Evolutionary conservation across 2,113 vertebrate species (phyloP).

Genomic region (Sturnira hondurensis): DNA sequence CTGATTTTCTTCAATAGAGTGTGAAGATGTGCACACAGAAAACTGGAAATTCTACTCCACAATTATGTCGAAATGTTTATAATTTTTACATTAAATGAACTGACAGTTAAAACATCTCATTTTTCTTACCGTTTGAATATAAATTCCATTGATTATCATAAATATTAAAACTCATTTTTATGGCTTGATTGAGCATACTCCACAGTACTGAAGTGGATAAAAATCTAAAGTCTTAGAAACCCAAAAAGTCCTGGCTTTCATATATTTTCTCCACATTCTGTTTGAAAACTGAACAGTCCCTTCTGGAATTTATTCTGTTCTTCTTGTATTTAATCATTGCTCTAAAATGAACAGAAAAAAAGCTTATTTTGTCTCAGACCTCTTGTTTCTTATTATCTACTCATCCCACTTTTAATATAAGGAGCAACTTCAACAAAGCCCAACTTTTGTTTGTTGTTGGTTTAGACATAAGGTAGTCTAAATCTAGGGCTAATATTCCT

Average conservation of each 20-base stretch:
- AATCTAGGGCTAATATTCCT: neutral
- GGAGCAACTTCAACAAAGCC: neutral
- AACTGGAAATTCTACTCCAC: neutral
- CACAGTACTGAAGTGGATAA: neutral
- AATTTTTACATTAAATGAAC: neutral
- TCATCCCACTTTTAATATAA: neutral
- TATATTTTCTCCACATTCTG: neutral
- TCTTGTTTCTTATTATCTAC: neutral
- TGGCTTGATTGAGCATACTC: neutral
- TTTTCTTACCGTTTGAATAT: neutral
- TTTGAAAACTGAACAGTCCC: neutral
- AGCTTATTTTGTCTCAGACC: neutral
- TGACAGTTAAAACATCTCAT: neutral
- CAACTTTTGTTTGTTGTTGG: neutral
- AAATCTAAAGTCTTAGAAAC: neutral
- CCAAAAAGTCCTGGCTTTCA: neutral
- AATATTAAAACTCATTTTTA: neutral
- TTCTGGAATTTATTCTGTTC: neutral
- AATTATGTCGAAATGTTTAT: neutral
- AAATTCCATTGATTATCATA: neutral
- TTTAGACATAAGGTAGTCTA: neutral
- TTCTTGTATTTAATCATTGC: neutral
- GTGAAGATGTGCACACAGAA: neutral
- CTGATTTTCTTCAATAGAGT: neutral
- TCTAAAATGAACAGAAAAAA: neutral